phyloP scores from a whole-genome alignment of 2,888 invertebrate species.

The Macaria notata region DNA sequence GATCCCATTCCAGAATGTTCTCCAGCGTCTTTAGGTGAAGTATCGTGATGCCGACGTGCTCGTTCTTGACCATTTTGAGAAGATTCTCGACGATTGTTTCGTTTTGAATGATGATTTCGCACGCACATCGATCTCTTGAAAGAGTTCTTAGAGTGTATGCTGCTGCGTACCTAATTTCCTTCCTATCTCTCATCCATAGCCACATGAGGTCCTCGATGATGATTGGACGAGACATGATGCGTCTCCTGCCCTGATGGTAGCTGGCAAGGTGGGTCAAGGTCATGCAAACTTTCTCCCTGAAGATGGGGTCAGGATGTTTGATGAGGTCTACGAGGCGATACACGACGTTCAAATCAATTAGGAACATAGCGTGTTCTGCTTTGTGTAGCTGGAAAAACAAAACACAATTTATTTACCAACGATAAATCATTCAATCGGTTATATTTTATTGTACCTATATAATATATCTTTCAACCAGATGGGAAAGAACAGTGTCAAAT shows the following conservation, averaged over 20 bases:
- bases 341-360: conserved; percentile 59
- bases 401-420: no score
- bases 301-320: conserved; percentile 53
- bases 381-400: conserved; percentile 57
- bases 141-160: conserved; percentile 58
- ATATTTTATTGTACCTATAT: no score
- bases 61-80: conserved; percentile 64
- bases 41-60: conserved; percentile 59
- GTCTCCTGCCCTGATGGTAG: conserved; percentile 57
- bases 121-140: conserved; percentile 52
- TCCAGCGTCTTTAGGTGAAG: conserved; percentile 61
- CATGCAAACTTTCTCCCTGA: conserved; percentile 65
- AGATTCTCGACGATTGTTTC: conserved; percentile 57
- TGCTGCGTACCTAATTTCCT: conserved; percentile 67
- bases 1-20: conserved; percentile 62
- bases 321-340: conserved; percentile 66
- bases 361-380: conserved; percentile 62
- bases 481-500: no score
- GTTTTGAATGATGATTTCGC: conserved; percentile 51
- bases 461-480: no score
- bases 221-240: conserved; percentile 52
- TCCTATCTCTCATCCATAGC: conserved; percentile 59
- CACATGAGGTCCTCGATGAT: conserved; percentile 58
- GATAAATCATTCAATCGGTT: no score
- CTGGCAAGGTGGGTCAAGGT: conserved; percentile 55